Conservation (phyloP, 2,888 invertebrate species). For the Yponomeuta evonymella region DNA sequence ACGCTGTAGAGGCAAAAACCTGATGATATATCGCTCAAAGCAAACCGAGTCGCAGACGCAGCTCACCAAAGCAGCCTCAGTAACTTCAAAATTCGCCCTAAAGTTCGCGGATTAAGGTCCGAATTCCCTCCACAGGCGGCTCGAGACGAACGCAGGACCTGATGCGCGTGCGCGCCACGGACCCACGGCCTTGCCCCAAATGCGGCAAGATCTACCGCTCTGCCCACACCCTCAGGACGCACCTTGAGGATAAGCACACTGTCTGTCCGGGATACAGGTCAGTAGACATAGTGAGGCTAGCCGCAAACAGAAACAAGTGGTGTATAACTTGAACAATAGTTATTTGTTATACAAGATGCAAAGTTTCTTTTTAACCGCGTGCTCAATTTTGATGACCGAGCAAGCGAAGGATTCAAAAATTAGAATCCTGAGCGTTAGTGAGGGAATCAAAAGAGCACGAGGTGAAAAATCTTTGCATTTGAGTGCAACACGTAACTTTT, state of each 20-base stretch:
- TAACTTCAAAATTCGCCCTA: neutral
- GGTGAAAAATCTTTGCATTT: no score
- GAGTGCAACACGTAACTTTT: no score
- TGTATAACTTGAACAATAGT: no score
- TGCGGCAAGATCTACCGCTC: constrained; percentile 95
- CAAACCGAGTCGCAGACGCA: neutral
- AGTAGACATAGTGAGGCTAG: constrained; percentile 19
- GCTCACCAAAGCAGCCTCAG: neutral
- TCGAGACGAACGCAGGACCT: constrained; percentile 89
- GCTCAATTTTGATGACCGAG: no score
- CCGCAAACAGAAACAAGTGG: no score
- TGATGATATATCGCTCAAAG: neutral
- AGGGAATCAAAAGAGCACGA: no score
- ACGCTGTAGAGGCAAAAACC: neutral
- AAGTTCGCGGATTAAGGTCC: neutral
- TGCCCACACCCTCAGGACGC: constrained; percentile 92
- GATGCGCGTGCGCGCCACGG: constrained; percentile 91
- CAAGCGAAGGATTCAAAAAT: no score
- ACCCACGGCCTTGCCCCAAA: constrained; percentile 93
- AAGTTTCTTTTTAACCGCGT: no score
- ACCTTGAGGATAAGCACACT: constrained; percentile 95
- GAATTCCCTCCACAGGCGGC: constrained; percentile 54
- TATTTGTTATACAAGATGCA: no score
- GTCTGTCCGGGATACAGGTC: constrained; percentile 90
- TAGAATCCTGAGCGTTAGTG: no score